A percentile compares a stretch with the other conserved stretches of the same genome.
Conservation (phyloP, 2,113 vertebrate genomes). For the Gymnobelideus leadbeateri region DNA sequence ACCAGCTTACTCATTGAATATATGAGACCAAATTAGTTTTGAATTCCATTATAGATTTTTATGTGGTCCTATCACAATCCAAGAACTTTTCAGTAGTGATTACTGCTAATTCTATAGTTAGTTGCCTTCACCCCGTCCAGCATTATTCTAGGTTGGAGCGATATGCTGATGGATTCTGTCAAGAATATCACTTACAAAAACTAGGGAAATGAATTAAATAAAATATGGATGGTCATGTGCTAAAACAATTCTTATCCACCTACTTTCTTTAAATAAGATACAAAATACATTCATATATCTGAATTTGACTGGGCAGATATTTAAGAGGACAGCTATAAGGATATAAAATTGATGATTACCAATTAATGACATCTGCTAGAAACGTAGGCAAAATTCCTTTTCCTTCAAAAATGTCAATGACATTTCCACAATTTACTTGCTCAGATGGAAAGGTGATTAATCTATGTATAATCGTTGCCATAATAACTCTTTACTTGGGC, state of each 20-base stretch:
- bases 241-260: slow-evolving; percentile 79
- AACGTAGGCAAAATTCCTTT: slow-evolving; percentile 75
- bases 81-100: slow-evolving; percentile 7
- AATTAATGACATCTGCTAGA: slow-evolving; percentile 79
- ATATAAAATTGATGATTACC: slow-evolving; percentile 77
- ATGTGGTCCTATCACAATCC: not conserved
- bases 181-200: slow-evolving; percentile 57
- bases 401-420: slow-evolving; percentile 69
- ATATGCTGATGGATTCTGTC: slow-evolving; percentile 21
- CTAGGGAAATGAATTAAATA: slow-evolving; percentile 65
- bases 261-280: slow-evolving; percentile 73
- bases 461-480: slow-evolving; percentile 43
- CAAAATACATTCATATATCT: slow-evolving; percentile 79
- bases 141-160: slow-evolving; percentile 38
- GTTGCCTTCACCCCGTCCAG: not conserved
- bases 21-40: slow-evolving; percentile 19
- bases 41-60: not conserved
- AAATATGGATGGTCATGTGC: slow-evolving; percentile 77
- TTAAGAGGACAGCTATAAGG: slow-evolving; percentile 79
- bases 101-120: not conserved
- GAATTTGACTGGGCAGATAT: slow-evolving; percentile 73
- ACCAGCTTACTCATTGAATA: not conserved
- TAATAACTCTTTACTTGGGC: slow-evolving; percentile 66
- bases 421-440: not conserved
- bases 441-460: slow-evolving; percentile 68